phyloP scores from a whole-genome alignment of 1,140 invertebrate genomes.

The Nymphalis io region DNA sequence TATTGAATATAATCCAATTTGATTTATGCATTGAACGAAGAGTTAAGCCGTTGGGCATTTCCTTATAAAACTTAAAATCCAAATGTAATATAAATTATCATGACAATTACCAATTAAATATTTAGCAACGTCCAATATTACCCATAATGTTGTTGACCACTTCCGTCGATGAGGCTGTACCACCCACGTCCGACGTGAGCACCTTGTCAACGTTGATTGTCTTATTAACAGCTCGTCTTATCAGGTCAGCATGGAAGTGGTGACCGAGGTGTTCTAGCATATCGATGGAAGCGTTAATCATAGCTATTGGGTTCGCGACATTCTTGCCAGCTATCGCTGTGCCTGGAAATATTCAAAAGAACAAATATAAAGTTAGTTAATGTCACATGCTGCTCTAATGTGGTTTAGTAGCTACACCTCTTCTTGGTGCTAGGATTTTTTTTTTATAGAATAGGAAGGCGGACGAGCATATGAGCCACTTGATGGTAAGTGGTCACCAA shows the following conservation, averaged over 20 bases:
- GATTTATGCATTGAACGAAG: not conserved
- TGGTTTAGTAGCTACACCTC: no score
- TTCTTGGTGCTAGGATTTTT: no score
- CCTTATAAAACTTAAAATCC: not conserved
- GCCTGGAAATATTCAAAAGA: conserved; percentile 69
- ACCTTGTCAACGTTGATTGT: conserved; percentile 89
- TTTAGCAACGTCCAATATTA: conserved; percentile 73
- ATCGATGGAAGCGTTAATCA: conserved; percentile 95
- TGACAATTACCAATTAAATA: not conserved
- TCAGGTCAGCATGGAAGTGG: conserved; percentile 88
- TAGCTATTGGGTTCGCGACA: conserved; percentile 98
- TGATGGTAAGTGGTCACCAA: no score
- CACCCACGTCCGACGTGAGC: conserved; percentile 88
- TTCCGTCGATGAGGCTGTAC: conserved; percentile 84
- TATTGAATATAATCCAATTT: no score
- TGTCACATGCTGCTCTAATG: no score
- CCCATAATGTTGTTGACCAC: conserved; percentile 86
- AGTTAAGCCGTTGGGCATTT: not conserved
- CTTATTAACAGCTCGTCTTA: conserved; percentile 53
- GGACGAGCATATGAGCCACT: no score
- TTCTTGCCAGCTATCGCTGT: conserved; percentile 96
- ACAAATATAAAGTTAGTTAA: no score
- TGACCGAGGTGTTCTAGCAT: conserved; percentile 95
- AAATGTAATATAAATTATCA: not conserved
- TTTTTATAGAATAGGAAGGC: no score